phyloP scores from a whole-genome alignment of 2,888 invertebrate genomes.

The Microplitis deprimator region DNA sequence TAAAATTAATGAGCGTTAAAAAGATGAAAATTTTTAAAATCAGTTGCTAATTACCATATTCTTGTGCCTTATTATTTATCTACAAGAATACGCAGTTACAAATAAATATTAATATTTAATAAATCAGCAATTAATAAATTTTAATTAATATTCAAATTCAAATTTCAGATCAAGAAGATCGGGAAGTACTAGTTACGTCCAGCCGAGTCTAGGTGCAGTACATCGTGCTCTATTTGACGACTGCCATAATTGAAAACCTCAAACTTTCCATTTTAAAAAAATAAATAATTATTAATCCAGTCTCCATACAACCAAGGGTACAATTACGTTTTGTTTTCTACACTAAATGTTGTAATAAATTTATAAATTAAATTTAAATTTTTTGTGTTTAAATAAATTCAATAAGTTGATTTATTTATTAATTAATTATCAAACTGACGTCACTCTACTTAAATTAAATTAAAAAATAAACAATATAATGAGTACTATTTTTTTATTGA shows the following conservation, averaged over 20 bases:
- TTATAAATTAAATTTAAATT: background rate
- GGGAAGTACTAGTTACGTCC: conserved; percentile 65
- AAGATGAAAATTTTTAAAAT: background rate
- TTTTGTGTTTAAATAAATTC: background rate
- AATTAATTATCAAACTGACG: background rate
- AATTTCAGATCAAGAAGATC: conserved; percentile 61
- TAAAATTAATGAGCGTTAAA: no score
- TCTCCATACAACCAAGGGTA: background rate
- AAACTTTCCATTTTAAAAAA: background rate
- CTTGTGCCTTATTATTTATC: no score
- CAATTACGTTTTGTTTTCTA: background rate
- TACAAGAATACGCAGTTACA: no score
- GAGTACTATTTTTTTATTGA: no score
- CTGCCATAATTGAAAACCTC: conserved; percentile 31
- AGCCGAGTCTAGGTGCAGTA: conserved; percentile 67
- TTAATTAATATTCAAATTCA: background rate
- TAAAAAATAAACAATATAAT: no score
- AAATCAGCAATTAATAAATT: background rate
- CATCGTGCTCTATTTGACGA: conserved; percentile 69
- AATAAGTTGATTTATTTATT: background rate
- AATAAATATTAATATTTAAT: no score
- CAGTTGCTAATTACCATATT: no score
- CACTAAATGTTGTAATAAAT: background rate
- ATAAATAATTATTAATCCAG: conserved; percentile 8
- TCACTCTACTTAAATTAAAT: no score